phyloP scores from a whole-genome alignment of 2,888 invertebrate genomes.

The Drosophila paramelanica region DNA sequence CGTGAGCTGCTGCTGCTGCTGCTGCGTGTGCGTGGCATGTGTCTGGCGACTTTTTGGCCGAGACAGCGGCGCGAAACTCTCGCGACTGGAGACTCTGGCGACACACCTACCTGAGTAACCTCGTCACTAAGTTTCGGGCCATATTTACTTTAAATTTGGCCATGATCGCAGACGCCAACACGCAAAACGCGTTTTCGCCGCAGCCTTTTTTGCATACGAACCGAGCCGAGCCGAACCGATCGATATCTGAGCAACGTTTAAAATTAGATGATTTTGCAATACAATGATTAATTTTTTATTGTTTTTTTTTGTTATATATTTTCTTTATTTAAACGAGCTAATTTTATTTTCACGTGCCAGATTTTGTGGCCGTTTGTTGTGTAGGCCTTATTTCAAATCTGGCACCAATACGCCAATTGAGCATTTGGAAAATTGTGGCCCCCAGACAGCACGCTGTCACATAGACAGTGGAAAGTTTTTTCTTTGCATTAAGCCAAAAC shows the following conservation, averaged over 20 bases:
- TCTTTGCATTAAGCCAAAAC: slow-evolving; percentile 6
- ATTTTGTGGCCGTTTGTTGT: slow-evolving; percentile 3
- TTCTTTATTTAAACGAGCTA: neutral
- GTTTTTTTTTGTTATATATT: slow-evolving; percentile 3
- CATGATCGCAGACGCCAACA: slow-evolving; percentile 69
- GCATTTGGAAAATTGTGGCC: slow-evolving; percentile 41
- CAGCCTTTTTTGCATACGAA: slow-evolving; percentile 31
- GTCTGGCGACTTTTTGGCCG: slow-evolving; percentile 38
- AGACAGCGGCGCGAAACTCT: slow-evolving; percentile 1
- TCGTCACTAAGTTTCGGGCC: slow-evolving; percentile 44
- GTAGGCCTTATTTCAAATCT: slow-evolving; percentile 52
- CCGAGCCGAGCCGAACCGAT: slow-evolving; percentile 1
- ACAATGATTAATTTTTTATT: slow-evolving; percentile 62
- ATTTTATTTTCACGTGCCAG: slow-evolving; percentile 14
- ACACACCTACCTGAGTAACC: slow-evolving; percentile 58
- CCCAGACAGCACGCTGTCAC: slow-evolving; percentile 14
- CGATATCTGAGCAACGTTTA: slow-evolving; percentile 48
- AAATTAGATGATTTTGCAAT: slow-evolving; percentile 71
- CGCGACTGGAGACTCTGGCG: slow-evolving; percentile 7
- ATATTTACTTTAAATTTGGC: slow-evolving; percentile 63
- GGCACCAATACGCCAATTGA: slow-evolving; percentile 69
- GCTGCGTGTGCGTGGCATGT: slow-evolving; percentile 48
- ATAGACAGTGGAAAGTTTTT: slow-evolving; percentile 50
- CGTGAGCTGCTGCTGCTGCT: slow-evolving; percentile 13
- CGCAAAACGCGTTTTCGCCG: slow-evolving; percentile 48